These are phyloP conservation scores for Actinia tenebrosa DNA, from an alignment of 64 coral and sea anemone species.

Conservation along the genomic window DNA sequence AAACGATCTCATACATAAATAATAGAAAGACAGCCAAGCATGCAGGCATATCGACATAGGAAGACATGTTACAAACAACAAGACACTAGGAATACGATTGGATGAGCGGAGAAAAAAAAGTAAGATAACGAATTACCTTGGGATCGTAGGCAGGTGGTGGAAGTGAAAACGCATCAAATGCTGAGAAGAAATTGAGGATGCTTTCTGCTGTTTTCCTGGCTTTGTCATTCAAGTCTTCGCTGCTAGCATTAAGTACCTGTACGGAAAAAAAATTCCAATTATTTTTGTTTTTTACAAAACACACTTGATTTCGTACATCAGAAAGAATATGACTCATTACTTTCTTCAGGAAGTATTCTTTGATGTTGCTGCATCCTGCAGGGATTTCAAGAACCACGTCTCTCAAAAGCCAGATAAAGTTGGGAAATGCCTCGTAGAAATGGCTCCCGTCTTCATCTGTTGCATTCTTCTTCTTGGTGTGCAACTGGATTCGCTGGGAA, in stretches of 20 bases:
- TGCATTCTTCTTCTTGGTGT: conserved; percentile 9
- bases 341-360: conserved; percentile 66
- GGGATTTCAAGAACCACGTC: conserved; percentile 65
- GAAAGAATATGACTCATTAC: conserved; percentile 3
- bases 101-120: too few species aligned
- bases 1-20: too few species aligned
- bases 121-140: neutral
- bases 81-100: too few species aligned
- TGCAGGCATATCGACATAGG: too few species aligned
- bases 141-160: conserved; percentile 16
- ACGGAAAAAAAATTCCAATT: too few species aligned
- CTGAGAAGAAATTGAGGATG: conserved; percentile 37
- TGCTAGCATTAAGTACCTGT: too few species aligned
- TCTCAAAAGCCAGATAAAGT: conserved; percentile 72
- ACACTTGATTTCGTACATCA: too few species aligned
- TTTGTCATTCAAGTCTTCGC: too few species aligned
- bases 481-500: conserved; percentile 76
- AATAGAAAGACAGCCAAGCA: too few species aligned
- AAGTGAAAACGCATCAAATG: conserved; percentile 39
- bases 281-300: too few species aligned
- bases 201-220: conserved; percentile 14
- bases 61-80: neutral
- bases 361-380: conserved; percentile 44
- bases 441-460: conserved; percentile 18
- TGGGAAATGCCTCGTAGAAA: conserved; percentile 65